phyloP scores from a whole-genome alignment of 2,797 vertebrate species.

The Tangara arthus region DNA sequence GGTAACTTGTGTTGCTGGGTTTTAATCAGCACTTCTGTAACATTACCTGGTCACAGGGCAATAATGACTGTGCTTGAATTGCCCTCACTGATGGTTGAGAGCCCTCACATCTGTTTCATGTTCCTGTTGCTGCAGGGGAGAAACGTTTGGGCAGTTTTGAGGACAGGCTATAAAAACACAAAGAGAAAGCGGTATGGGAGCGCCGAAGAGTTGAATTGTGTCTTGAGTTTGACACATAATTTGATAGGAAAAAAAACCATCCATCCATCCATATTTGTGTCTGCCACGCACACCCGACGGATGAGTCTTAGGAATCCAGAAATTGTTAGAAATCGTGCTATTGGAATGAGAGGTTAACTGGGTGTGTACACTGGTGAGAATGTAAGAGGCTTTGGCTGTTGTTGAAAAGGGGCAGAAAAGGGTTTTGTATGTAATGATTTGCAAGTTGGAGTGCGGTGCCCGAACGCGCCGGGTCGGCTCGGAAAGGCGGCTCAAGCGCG shows the following conservation, averaged over 20 bases:
- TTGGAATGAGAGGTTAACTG: neutral
- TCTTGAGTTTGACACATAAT: neutral
- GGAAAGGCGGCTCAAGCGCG: neutral
- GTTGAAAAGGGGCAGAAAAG: neutral
- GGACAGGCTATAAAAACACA: neutral
- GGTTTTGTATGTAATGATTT: rapidly evolving
- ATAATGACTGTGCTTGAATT: neutral
- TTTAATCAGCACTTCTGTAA: neutral
- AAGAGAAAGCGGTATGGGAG: neutral
- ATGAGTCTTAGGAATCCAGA: neutral
- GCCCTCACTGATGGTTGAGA: neutral
- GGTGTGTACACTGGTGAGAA: neutral
- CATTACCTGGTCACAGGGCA: neutral
- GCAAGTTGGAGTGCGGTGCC: rapidly evolving
- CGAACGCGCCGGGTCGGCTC: rapidly evolving
- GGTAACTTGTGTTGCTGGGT: neutral
- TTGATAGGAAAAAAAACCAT: neutral
- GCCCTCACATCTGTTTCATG: rapidly evolving
- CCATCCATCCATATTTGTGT: neutral
- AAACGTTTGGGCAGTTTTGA: neutral
- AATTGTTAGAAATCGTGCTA: neutral
- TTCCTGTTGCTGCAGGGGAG: neutral
- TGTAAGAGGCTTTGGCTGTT: neutral
- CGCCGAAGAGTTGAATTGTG: neutral
- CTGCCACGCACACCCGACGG: rapidly evolving